These are phyloP conservation scores for Hydrotaea diabolus DNA, from an alignment of 2,888 invertebrate species.

Conservation along the genomic window DNA sequence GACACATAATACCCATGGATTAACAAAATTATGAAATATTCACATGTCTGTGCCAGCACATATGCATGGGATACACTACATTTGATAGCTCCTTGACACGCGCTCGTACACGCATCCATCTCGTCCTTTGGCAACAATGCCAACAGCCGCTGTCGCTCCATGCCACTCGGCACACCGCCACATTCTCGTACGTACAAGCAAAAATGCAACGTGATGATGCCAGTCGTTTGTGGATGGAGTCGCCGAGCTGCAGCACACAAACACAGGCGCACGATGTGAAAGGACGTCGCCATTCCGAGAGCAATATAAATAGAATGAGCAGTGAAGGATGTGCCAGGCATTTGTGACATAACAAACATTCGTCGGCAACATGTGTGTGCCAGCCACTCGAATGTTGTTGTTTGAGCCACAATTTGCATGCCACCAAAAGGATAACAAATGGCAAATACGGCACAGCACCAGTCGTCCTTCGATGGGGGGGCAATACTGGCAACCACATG, in stretches of 20 bases:
- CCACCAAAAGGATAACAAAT: not conserved
- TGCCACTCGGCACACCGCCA: not conserved
- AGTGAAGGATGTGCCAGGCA: conserved; percentile 9
- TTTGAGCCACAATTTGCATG: no score
- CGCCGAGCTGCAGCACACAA: not conserved
- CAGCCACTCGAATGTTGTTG: not conserved
- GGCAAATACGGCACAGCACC: no score
- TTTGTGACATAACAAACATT: conserved; percentile 17
- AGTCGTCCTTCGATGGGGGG: no score
- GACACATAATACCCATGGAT: not conserved
- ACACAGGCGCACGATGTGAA: not conserved
- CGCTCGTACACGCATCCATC: conserved; percentile 5
- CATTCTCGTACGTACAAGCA: no score
- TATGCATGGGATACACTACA: not conserved
- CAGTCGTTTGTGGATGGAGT: conserved; percentile 1
- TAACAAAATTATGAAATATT: conserved; percentile 57
- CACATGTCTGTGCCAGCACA: conserved; percentile 52
- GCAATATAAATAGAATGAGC: conserved; percentile 7
- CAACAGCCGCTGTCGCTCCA: not conserved
- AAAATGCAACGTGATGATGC: conserved; percentile 28
- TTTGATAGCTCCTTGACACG: conserved; percentile 25
- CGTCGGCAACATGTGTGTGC: not conserved
- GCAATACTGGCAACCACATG: not conserved
- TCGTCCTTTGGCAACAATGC: not conserved
- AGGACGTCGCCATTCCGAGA: not conserved